These are phyloP conservation scores for Cephus cinctus DNA, from an alignment of 1,140 invertebrate species.

Conservation along the genomic window DNA sequence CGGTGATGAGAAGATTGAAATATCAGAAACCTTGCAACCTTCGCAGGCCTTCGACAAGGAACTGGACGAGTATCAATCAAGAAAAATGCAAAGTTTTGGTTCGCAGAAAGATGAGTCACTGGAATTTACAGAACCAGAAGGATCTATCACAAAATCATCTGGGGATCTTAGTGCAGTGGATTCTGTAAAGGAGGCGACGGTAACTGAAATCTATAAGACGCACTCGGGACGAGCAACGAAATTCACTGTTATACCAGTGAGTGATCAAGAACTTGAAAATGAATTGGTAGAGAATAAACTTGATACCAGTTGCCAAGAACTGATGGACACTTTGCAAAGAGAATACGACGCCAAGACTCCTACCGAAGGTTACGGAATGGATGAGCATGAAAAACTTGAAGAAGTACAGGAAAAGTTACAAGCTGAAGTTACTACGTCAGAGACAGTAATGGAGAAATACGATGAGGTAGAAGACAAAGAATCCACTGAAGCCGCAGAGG, in stretches of 20 bases:
- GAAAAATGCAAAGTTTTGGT: slow-evolving; percentile 17
- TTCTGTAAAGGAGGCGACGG: slow-evolving; percentile 18
- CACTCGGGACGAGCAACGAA: slow-evolving; percentile 20
- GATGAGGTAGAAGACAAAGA: slow-evolving; percentile 3
- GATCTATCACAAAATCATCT: slow-evolving; percentile 28
- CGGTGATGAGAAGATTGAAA: slow-evolving; percentile 52
- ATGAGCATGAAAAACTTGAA: not conserved
- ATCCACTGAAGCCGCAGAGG: not conserved
- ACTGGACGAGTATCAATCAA: slow-evolving; percentile 46
- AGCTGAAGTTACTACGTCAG: not conserved
- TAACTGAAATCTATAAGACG: not conserved
- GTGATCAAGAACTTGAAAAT: slow-evolving; percentile 43
- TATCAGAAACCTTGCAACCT: slow-evolving; percentile 44
- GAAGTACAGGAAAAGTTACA: not conserved
- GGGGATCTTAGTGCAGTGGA: slow-evolving; percentile 32
- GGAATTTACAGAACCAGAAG: slow-evolving; percentile 15
- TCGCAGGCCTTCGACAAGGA: slow-evolving; percentile 50
- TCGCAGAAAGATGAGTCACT: slow-evolving; percentile 23
- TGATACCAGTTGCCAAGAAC: slow-evolving; percentile 48
- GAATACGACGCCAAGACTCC: slow-evolving; percentile 48
- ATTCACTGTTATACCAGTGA: slow-evolving; percentile 38
- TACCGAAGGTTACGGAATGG: slow-evolving; percentile 29
- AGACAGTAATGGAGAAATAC: not conserved
- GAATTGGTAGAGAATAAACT: slow-evolving; percentile 48
- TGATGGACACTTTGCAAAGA: slow-evolving; percentile 45